phyloP scores from a whole-genome alignment of 2,888 invertebrate genomes.

The Nomada fabriciana region DNA sequence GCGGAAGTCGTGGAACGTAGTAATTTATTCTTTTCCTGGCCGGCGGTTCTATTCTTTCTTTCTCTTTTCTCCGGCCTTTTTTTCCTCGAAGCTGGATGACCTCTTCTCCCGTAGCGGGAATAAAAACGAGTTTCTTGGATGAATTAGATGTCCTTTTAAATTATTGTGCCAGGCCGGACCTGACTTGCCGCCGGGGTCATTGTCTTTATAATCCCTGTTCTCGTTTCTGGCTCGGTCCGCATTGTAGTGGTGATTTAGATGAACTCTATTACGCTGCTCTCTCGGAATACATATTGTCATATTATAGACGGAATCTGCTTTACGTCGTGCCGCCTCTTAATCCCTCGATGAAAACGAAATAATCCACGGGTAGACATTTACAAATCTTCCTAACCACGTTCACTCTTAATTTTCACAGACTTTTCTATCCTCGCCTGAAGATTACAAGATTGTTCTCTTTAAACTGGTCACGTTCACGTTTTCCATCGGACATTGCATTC shows the following conservation, averaged over 20 bases:
- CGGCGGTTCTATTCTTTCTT: slow-evolving; percentile 1
- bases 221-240: slow-evolving; percentile 42
- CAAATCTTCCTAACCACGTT: background rate
- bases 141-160: slow-evolving; percentile 57
- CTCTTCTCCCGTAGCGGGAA: slow-evolving; percentile 27
- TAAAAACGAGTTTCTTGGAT: slow-evolving; percentile 58
- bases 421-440: too few species aligned
- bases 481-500: too few species aligned
- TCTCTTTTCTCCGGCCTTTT: background rate
- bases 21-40: slow-evolving; percentile 41
- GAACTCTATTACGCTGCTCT: slow-evolving; percentile 43
- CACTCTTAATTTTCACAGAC: too few species aligned
- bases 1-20: slow-evolving; percentile 57
- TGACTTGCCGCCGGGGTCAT: slow-evolving; percentile 48
- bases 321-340: slow-evolving; percentile 2
- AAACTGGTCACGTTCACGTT: background rate
- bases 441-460: background rate
- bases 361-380: background rate
- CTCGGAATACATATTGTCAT: slow-evolving; percentile 59
- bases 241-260: slow-evolving; percentile 56
- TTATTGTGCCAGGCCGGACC: slow-evolving; percentile 39
- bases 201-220: slow-evolving; percentile 60
- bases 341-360: background rate
- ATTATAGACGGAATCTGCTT: slow-evolving; percentile 52
- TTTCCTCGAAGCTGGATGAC: slow-evolving; percentile 4